Percentiles rank a stretch among this genome's conserved stretches.
These are phyloP conservation scores for Hestina assimilis DNA, from an alignment of 1,140 invertebrate genomes.

Conservation along the genomic window DNA sequence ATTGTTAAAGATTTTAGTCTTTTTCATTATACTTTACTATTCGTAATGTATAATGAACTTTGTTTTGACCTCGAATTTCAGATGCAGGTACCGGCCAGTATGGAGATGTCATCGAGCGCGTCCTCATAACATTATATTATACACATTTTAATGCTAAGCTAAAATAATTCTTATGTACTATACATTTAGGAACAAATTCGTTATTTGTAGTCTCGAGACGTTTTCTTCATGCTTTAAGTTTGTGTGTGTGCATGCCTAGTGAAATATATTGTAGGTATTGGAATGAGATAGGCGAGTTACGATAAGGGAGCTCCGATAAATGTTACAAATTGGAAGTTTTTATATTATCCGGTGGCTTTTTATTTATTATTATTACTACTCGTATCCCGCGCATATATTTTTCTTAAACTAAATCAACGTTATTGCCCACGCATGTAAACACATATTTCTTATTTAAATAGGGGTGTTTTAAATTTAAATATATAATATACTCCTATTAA, in stretches of 20 bases:
- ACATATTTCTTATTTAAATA: too few relatives aligned
- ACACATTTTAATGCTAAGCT: constrained; percentile 47
- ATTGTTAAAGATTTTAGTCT: too few relatives aligned
- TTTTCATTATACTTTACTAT: too few relatives aligned
- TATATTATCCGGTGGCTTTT: background rate
- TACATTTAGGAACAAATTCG: constrained; percentile 70
- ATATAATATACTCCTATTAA: too few relatives aligned
- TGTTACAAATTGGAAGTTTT: constrained; percentile 1
- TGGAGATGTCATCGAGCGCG: constrained; percentile 55
- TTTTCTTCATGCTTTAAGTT: constrained; percentile 73
- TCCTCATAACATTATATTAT: constrained; percentile 65
- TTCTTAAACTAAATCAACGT: too few relatives aligned
- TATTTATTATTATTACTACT: background rate
- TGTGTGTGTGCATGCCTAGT: constrained; percentile 45
- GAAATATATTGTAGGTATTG: constrained; percentile 21
- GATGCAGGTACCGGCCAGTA: constrained; percentile 51
- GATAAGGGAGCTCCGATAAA: constrained; percentile 34
- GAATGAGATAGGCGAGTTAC: constrained; percentile 10
- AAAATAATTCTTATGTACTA: constrained; percentile 57
- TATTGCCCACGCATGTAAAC: too few relatives aligned
- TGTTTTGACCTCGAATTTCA: constrained; percentile 31
- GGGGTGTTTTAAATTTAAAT: too few relatives aligned
- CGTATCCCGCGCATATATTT: too few relatives aligned
- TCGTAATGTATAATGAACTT: background rate
- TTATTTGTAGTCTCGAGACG: constrained; percentile 63